Conservation (phyloP, 2,797 vertebrate genomes). For the Onychomys leucogaster region DNA sequence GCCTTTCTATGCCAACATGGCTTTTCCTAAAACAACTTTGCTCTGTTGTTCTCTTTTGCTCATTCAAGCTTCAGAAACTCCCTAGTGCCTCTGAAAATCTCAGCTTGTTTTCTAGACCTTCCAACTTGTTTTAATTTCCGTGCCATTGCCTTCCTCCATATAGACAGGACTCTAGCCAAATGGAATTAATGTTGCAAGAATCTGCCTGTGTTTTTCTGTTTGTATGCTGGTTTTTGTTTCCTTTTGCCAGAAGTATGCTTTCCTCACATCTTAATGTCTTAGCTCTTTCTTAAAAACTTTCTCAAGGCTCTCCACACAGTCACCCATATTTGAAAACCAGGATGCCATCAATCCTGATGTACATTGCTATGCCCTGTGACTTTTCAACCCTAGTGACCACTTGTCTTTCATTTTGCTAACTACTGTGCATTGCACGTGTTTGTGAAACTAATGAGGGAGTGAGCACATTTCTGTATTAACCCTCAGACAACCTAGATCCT, state of each 20-base stretch:
- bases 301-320: background rate
- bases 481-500: background rate
- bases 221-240: background rate
- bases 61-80: slow-evolving; percentile 59
- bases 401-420: background rate
- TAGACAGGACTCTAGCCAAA: slow-evolving; percentile 40
- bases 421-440: background rate
- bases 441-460: background rate
- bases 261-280: slow-evolving; percentile 44
- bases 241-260: slow-evolving; percentile 40
- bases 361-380: background rate
- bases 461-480: background rate
- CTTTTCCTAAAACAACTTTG: slow-evolving; percentile 49
- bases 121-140: slow-evolving; percentile 68
- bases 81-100: slow-evolving; percentile 23
- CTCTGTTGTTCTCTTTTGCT: slow-evolving; percentile 40
- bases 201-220: slow-evolving; percentile 55
- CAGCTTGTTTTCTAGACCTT: slow-evolving; percentile 46
- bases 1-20: background rate
- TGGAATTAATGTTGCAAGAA: slow-evolving; percentile 59
- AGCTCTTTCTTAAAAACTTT: slow-evolving; percentile 40
- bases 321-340: background rate
- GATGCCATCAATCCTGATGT: background rate
- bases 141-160: slow-evolving; percentile 49
- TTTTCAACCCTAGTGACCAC: background rate